Conservation (phyloP, 1,140 invertebrate species). For the Steinernema feltiae region DNA sequence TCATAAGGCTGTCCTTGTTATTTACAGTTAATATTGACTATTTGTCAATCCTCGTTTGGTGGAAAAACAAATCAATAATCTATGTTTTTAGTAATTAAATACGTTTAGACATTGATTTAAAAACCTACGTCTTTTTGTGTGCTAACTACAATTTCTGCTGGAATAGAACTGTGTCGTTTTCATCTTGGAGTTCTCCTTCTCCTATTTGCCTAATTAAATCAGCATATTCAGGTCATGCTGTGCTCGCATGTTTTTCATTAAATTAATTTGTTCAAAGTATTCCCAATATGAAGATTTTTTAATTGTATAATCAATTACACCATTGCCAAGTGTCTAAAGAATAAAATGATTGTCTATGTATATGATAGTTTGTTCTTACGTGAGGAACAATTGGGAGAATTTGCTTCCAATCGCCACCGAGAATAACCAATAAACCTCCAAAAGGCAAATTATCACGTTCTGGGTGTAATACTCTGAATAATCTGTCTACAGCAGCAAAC, state of each 20-base stretch:
- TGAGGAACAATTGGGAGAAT: slow-evolving; percentile 40
- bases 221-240: slow-evolving; percentile 15
- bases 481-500: slow-evolving; percentile 10
- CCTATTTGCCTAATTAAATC: neutral
- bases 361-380: neutral
- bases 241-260: slow-evolving; percentile 27
- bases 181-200: neutral
- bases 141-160: neutral
- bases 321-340: slow-evolving; percentile 3
- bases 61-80: slow-evolving; percentile 3
- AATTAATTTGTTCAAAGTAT: slow-evolving; percentile 17
- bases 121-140: neutral
- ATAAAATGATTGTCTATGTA: neutral
- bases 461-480: slow-evolving; percentile 19
- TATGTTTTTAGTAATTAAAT: neutral
- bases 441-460: slow-evolving; percentile 33
- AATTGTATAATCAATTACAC: neutral
- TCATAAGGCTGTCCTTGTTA: neutral
- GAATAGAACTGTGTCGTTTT: neutral
- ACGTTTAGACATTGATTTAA: neutral
- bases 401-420: slow-evolving; percentile 54
- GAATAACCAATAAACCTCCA: slow-evolving; percentile 45
- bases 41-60: neutral
- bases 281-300: neutral
- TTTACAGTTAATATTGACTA: slow-evolving; percentile 14